A percentile compares a stretch with the other conserved stretches of the same genome.
These are phyloP conservation scores for Automeris io DNA, from an alignment of 2,888 invertebrate species.

Conservation along the genomic window DNA sequence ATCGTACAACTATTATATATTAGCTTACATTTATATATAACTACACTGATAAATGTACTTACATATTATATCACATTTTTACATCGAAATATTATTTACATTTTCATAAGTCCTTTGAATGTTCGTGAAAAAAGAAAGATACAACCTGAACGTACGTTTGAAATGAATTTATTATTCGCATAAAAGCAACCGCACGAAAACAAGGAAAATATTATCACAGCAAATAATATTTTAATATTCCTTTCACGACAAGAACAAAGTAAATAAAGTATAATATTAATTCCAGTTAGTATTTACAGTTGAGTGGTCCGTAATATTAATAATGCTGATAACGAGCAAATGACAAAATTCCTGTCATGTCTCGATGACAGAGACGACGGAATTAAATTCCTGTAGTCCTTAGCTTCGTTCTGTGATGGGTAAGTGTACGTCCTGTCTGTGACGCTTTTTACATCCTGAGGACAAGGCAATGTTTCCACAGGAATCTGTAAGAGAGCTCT, in stretches of 20 bases:
- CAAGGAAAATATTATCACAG: conserved; percentile 17
- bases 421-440: conserved; percentile 75
- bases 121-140: background rate
- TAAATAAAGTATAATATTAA: conserved; percentile 13
- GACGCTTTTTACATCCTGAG: conserved; percentile 78
- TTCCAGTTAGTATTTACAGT: conserved; percentile 23
- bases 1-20: conserved; percentile 26
- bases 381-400: conserved; percentile 68
- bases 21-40: conserved; percentile 17
- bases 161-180: conserved; percentile 21
- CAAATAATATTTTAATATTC: conserved; percentile 25
- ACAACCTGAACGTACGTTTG: background rate
- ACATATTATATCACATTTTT: conserved; percentile 40
- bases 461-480: conserved; percentile 77
- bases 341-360: conserved; percentile 21
- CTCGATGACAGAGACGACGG: conserved; percentile 35
- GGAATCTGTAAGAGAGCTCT: conserved; percentile 73
- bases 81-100: conserved; percentile 29
- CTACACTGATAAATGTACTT: conserved; percentile 3
- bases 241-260: conserved; percentile 18
- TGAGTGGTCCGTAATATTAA: conserved; percentile 30
- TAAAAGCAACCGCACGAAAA: conserved; percentile 11
- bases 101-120: conserved; percentile 19
- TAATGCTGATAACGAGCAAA: conserved; percentile 29
- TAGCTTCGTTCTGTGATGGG: conserved; percentile 76